Percentiles rank a stretch among this genome's conserved stretches.
Conservation (phyloP, 2,797 vertebrate species). For the Poeciliopsis presidionis region DNA sequence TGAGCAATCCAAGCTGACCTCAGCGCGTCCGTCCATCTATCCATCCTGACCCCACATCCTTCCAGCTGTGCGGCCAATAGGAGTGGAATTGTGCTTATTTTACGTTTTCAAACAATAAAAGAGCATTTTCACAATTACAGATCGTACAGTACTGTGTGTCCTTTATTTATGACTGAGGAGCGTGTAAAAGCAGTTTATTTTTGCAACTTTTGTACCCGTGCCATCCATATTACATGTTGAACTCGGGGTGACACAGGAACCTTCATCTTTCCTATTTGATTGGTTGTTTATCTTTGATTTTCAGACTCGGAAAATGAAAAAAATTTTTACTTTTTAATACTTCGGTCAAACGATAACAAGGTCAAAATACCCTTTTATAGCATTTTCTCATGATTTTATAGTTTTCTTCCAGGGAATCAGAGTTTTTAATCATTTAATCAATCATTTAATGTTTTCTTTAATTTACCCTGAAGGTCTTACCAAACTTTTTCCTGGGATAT, state of each 20-base stretch:
- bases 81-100: background rate
- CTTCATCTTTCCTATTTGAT: background rate
- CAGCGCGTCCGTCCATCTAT: background rate
- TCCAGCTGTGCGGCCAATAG: background rate
- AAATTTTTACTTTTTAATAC: background rate
- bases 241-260: background rate
- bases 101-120: background rate
- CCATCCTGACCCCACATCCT: background rate
- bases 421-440: background rate
- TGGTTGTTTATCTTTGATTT: background rate
- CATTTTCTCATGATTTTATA: background rate
- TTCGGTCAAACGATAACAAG: background rate
- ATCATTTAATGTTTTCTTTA: background rate
- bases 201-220: background rate
- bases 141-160: background rate
- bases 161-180: background rate
- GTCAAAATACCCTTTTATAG: background rate
- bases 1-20: background rate
- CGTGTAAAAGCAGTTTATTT: background rate
- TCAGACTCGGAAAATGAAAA: background rate
- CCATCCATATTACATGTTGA: background rate
- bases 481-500: background rate
- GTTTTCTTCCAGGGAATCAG: background rate
- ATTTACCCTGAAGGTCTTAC: background rate
- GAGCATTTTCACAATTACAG: background rate